Conservation (phyloP, 2,113 vertebrate genomes). For the Oreotrochilus melanogaster region DNA sequence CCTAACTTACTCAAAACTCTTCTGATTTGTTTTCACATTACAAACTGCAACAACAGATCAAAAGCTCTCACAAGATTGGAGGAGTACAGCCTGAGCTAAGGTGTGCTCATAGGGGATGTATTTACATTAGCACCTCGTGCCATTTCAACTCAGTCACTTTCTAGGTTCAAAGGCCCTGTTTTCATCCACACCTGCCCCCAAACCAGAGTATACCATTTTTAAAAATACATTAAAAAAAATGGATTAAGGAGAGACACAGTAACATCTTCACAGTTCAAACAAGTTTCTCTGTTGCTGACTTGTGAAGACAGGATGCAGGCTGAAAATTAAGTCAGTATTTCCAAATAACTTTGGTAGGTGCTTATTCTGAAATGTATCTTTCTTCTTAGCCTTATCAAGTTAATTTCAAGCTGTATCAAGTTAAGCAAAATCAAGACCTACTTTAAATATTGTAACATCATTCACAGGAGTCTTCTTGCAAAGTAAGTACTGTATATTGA, state of each 20-base stretch:
- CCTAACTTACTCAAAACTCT: background rate
- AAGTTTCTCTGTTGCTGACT: background rate
- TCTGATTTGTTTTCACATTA: background rate
- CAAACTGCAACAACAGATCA: background rate
- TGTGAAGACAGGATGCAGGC: background rate
- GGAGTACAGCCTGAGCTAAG: background rate
- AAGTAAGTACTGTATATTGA: background rate
- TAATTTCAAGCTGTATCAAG: conserved; percentile 10
- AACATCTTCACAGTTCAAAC: background rate
- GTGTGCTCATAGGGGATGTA: background rate
- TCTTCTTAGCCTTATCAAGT: conserved; percentile 3
- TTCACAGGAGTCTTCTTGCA: background rate
- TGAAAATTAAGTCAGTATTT: background rate
- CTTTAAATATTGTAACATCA: background rate
- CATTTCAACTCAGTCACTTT: background rate
- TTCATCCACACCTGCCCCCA: background rate
- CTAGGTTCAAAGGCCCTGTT: background rate
- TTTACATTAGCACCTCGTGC: background rate
- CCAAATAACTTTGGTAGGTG: background rate
- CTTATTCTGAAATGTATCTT: background rate
- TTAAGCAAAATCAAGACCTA: background rate
- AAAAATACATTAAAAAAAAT: background rate
- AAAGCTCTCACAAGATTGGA: background rate
- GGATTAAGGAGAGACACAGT: background rate
- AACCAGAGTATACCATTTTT: background rate